Conservation (phyloP, 2,113 vertebrate species). For the Crotophaga sulcirostris region DNA sequence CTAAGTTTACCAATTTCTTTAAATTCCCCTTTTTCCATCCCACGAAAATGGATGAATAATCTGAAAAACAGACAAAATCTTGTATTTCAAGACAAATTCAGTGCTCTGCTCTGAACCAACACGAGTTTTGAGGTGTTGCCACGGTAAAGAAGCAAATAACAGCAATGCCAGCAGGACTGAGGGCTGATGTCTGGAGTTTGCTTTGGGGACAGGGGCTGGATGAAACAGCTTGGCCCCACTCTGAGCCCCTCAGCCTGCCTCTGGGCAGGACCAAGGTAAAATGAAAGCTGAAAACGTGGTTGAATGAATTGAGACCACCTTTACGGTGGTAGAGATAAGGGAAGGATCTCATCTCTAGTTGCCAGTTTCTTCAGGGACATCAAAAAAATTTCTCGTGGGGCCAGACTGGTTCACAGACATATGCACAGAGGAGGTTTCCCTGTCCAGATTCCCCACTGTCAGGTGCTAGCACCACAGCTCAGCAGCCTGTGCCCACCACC, state of each 20-base stretch:
- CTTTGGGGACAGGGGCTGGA: neutral
- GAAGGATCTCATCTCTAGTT: neutral
- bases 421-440: fast-evolving
- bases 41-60: fast-evolving
- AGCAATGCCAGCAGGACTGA: fast-evolving
- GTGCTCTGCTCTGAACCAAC: neutral
- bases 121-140: fast-evolving
- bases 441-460: fast-evolving
- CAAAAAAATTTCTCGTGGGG: neutral
- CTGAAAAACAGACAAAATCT: neutral
- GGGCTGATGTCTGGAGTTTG: neutral
- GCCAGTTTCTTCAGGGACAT: neutral
- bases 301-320: neutral
- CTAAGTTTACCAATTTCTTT: fast-evolving
- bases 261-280: neutral
- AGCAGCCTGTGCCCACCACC: neutral
- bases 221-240: no score
- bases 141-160: neutral
- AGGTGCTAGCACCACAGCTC: neutral
- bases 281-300: fast-evolving
- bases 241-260: neutral
- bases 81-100: neutral
- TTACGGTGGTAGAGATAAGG: neutral
- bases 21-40: neutral
- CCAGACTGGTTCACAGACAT: neutral